Evolutionary conservation across 2,888 invertebrate species (phyloP).

Genomic region (Onchidella celtica): DNA sequence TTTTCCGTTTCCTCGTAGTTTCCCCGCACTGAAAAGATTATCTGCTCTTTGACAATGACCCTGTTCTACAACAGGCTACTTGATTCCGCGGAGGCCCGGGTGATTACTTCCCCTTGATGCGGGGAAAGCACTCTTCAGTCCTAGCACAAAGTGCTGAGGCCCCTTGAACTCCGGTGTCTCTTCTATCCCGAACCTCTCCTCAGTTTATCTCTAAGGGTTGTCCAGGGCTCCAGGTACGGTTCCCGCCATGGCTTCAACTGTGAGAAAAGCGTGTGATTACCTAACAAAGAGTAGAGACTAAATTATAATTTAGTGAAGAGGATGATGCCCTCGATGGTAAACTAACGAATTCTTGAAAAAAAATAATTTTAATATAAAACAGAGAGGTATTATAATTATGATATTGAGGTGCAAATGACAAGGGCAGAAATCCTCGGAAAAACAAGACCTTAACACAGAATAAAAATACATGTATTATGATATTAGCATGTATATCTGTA

Average conservation of each 20-base stretch:
- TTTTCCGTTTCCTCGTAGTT: no score
- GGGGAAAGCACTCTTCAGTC: conserved; percentile 10
- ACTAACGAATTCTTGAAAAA: no score
- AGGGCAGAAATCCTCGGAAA: no score
- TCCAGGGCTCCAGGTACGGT: conserved; percentile 7
- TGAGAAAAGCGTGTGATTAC: background rate
- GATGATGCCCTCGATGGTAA: no score
- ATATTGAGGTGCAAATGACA: no score
- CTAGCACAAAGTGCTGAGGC: background rate
- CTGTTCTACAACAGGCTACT: conserved; percentile 8
- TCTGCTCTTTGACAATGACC: background rate
- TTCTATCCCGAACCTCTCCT: background rate
- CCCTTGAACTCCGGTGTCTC: conserved; percentile 27
- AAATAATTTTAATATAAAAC: no score
- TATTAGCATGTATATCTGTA: no score
- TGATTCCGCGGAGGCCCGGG: conserved; percentile 7
- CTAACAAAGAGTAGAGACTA: no score
- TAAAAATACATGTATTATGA: no score
- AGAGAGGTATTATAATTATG: no score
- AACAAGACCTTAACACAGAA: no score
- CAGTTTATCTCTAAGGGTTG: conserved; percentile 35
- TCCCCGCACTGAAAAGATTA: background rate
- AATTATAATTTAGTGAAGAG: no score
- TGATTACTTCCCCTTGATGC: conserved; percentile 23
- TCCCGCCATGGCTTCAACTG: background rate